Evolutionary conservation across 1,140 invertebrate genomes (phyloP).

Genomic region (Drosophila nasuta): DNA sequence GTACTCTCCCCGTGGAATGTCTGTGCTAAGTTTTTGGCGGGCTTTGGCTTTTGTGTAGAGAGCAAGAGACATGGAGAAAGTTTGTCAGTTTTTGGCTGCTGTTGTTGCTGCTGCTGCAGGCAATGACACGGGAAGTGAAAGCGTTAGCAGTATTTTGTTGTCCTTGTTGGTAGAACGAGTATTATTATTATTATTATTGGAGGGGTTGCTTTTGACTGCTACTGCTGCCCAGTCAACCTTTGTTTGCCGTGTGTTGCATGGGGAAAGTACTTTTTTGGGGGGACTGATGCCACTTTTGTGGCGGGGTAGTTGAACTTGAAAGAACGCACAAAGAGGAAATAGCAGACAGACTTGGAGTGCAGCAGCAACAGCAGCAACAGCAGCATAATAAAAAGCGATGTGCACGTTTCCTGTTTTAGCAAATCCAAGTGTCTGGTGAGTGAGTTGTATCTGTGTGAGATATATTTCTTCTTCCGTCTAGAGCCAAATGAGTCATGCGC

Average conservation of each 20-base stretch:
- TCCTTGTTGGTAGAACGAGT: slow-evolving; percentile 20
- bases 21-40: slow-evolving; percentile 33
- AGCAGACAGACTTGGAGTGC: slow-evolving; percentile 62
- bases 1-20: slow-evolving; percentile 23
- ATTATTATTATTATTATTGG: slow-evolving; percentile 39
- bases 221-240: slow-evolving; percentile 46
- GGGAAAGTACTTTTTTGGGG: slow-evolving; percentile 25
- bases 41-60: too few relatives aligned
- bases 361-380: slow-evolving; percentile 26
- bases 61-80: not conserved
- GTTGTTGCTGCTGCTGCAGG: slow-evolving; percentile 60
- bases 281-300: slow-evolving; percentile 22
- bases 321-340: slow-evolving; percentile 69
- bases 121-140: slow-evolving; percentile 82
- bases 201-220: slow-evolving; percentile 65
- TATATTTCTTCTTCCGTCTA: slow-evolving; percentile 51
- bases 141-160: slow-evolving; percentile 60
- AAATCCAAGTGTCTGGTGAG: slow-evolving; percentile 8
- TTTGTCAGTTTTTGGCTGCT: slow-evolving; percentile 15
- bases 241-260: slow-evolving; percentile 44
- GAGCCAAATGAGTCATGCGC: slow-evolving; percentile 68
- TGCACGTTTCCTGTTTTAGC: slow-evolving; percentile 72
- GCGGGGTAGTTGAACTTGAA: slow-evolving; percentile 64
- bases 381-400: slow-evolving; percentile 59
- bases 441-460: slow-evolving; percentile 6